Evolutionary conservation across 2,888 invertebrate species (phyloP), one percentile per base, ranked within the genome.

Genomic region (Tenthredo scrophulariae): DNA sequence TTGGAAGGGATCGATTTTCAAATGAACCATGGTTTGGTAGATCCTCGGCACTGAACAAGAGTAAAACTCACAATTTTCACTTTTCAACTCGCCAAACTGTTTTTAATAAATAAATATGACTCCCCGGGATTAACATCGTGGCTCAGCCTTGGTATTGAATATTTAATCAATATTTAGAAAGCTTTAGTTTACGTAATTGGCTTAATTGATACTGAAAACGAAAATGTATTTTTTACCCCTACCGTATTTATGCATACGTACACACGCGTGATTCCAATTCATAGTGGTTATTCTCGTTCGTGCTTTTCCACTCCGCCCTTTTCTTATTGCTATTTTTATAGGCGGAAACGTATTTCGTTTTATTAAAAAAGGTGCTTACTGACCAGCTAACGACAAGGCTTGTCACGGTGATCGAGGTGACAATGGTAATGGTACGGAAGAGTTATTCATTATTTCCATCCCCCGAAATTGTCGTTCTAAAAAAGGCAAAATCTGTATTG

Each of bases 201-300:
- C 67, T 29, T 13, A 18, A 67, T 67, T 29, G 5, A 15, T 18
- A 33, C 15, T 15, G 26, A 7, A 10, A 29, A 29, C 22, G 29
- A 33, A 15, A 67, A 29, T 29, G 10, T 10, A 18, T 29, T 67
- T 18, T 67, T 67, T 15, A 18, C 29, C 67, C 67, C 67, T 2
- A 22, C 13, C 10, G 0, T 50, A 50, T 18, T 5, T 50, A 46
- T 46, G 46, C 15, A 46, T 3, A 15, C 50, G 18, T 50, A 43
- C 10, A 74, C 22, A 43, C 26, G 22, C 40, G 72, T 74, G 72
- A 74, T 74, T 74, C 6, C 40, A 74, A 74, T 74, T 43, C 4
- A 74, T 74, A 5, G n/a, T 0, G 2, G 40, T n/a, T 77, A 7
- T 22, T 77, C 13, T 54, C 26, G 7, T 54, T 22, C 4, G 3